Conservation (phyloP, 2,113 vertebrate species). For the Ancistrus triradiatus region DNA sequence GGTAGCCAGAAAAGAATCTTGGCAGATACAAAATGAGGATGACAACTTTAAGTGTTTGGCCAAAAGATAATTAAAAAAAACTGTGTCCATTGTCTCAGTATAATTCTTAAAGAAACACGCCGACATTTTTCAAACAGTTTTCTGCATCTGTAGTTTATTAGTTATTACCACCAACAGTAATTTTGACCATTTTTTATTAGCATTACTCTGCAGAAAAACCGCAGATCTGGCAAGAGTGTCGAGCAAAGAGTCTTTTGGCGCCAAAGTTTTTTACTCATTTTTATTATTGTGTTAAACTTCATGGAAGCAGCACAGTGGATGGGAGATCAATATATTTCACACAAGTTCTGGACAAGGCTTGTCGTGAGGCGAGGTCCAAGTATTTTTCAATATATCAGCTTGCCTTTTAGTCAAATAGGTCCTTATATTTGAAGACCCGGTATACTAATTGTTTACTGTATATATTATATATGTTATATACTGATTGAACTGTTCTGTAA, state of each 20-base stretch:
- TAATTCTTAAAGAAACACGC: not conserved
- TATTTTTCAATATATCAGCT: too few relatives aligned
- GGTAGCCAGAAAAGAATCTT: not conserved
- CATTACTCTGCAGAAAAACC: not conserved
- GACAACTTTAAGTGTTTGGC: not conserved
- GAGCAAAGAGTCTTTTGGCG: too few relatives aligned
- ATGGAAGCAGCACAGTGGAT: not conserved
- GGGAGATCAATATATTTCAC: too few relatives aligned
- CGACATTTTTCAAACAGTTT: not conserved
- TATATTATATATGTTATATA: too few relatives aligned
- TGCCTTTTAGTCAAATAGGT: too few relatives aligned
- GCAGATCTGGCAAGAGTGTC: not conserved
- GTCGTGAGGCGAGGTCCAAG: too few relatives aligned
- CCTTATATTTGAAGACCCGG: too few relatives aligned
- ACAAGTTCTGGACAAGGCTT: too few relatives aligned
- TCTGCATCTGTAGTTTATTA: not conserved
- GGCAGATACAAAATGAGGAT: not conserved
- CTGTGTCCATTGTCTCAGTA: not conserved
- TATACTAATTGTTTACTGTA: too few relatives aligned
- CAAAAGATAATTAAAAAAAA: constrained; percentile 24
- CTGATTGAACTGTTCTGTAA: too few relatives aligned
- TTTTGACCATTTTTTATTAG: not conserved
- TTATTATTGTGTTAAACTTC: too few relatives aligned
- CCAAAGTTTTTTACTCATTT: too few relatives aligned
- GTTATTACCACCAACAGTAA: not conserved